Evolutionary conservation across 2,113 vertebrate genomes (phyloP), one percentile per base, ranked within the genome.

Genomic region (Butorides virescens): DNA sequence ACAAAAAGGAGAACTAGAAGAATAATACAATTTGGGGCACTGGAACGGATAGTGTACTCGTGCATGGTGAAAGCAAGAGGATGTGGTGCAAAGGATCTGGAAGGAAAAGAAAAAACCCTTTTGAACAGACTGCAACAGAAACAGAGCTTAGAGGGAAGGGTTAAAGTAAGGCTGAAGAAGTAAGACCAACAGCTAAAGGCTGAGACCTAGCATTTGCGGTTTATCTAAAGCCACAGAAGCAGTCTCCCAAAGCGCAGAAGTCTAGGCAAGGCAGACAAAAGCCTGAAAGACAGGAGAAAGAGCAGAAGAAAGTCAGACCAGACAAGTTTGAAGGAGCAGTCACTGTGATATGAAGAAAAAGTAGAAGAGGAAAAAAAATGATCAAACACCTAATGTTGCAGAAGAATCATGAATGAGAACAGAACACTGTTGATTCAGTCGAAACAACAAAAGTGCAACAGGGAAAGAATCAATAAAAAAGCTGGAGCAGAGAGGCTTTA

Each of bases 401-500:
- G 82, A 91, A 39, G 5, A 86, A 84, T 49, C 88, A 84, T 84
- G 83, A 87, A 91, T 87, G 53, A 93, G 92, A 92, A 91, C 39
- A 94, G 71, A 93, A 79, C 21, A 23, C 1, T 1, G 88, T 78
- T 93, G 91, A 97, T 87, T 89, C 86, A 94, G 52, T 46, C 75
- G 92, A 77, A 92, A 80, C 65, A 90, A 90, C 83, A 84, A 86
- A 87, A 93, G 34, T 34, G 56, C 83, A 84, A 68, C 0, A 74
- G 83, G 65, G 36, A 93, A 96, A 78, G 72, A 86, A 95, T 94
- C 92, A 92, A 90, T 92, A 92, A 91, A 90, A 93, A 92, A 84
- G 50, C 83, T 75, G 39, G 17, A 94, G 67, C 47, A 88, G 39
- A 86, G 44, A 68, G 36, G 39, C 61, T 86, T 91, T 84, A 74